phyloP scores from a whole-genome alignment of 2,113 vertebrate genomes.

The Orientallactaga bullata region DNA sequence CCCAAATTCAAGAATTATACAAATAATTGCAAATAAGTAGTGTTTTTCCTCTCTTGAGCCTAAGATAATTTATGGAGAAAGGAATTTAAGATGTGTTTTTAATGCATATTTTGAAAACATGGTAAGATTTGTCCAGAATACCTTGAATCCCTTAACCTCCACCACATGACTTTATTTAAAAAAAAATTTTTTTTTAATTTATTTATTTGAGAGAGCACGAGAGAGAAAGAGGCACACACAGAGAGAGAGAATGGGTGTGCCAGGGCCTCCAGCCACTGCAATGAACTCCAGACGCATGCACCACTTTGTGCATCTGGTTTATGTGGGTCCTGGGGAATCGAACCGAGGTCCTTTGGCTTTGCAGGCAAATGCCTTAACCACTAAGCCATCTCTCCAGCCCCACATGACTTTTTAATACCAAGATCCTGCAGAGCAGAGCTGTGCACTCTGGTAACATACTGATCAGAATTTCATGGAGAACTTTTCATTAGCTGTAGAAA shows the following conservation, averaged over 20 bases:
- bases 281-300: too few species aligned
- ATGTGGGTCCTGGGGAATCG: too few species aligned
- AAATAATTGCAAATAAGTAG: not conserved
- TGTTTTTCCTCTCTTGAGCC: not conserved
- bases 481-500: not conserved
- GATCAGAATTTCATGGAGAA: not conserved
- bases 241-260: too few species aligned
- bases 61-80: not conserved
- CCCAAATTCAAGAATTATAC: not conserved
- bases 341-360: too few species aligned
- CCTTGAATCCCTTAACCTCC: fast-evolving
- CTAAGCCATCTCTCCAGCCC: too few species aligned
- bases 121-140: not conserved
- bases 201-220: too few species aligned
- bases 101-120: not conserved
- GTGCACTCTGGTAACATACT: not conserved
- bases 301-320: too few species aligned
- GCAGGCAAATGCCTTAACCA: too few species aligned
- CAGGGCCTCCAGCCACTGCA: too few species aligned
- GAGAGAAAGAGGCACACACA: too few species aligned
- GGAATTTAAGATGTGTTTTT: not conserved
- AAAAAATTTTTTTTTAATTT: too few species aligned
- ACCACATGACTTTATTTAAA: too few species aligned
- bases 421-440: not conserved
- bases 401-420: not conserved